A percentile compares a stretch with the other conserved stretches of the same genome.
phyloP scores from a whole-genome alignment of 2,113 vertebrate species.

The Sphaerodactylus townsendi region DNA sequence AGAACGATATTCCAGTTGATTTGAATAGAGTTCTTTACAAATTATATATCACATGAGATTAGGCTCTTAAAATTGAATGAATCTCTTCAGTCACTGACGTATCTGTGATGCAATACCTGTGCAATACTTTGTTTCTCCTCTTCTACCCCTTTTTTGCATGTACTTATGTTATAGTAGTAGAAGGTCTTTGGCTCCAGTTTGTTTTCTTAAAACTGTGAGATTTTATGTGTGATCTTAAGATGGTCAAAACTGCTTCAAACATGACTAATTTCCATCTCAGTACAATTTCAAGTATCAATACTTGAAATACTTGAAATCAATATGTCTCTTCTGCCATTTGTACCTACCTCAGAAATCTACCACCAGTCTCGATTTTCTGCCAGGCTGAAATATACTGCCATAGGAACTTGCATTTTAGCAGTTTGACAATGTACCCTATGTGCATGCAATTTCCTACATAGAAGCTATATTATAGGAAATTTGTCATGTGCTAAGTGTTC shows the following conservation, averaged over 20 bases:
- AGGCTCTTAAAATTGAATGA: conserved; percentile 50
- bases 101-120: conserved; percentile 62
- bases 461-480: background rate
- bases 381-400: background rate
- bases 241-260: background rate
- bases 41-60: conserved; percentile 60
- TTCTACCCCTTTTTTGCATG: background rate
- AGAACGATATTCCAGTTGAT: no score
- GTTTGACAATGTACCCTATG: background rate
- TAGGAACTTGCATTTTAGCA: background rate
- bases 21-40: conserved; percentile 50
- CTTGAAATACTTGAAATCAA: no score
- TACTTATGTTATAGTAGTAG: conserved; percentile 26
- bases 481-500: background rate
- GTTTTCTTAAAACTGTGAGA: conserved; percentile 18
- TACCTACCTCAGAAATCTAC: background rate
- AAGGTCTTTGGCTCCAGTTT: background rate
- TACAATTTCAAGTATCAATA: background rate
- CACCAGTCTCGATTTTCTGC: background rate
- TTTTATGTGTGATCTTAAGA: background rate
- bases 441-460: background rate
- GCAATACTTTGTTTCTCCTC: conserved; percentile 29
- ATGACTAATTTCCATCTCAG: background rate
- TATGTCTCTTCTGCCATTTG: background rate
- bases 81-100: conserved; percentile 64